phyloP scores from a whole-genome alignment of 2,888 invertebrate genomes.

The Clepsis dumicolana region DNA sequence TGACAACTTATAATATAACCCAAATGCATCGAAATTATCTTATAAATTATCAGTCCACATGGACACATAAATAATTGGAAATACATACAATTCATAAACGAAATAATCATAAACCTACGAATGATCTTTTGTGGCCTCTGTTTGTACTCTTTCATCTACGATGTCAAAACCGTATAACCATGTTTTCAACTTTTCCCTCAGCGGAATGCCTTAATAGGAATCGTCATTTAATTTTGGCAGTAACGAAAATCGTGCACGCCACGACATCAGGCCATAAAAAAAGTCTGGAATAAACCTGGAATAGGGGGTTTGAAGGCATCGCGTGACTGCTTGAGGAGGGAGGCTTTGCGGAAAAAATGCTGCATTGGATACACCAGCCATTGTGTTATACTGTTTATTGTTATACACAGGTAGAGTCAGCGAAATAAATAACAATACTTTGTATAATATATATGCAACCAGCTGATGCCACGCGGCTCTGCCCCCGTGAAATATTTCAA shows the following conservation, averaged over 20 bases:
- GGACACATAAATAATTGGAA: too few species aligned
- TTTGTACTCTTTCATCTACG: background rate
- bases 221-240: background rate
- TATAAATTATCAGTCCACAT: too few species aligned
- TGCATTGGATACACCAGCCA: background rate
- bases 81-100: too few species aligned
- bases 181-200: background rate
- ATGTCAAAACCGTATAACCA: too few species aligned
- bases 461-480: too few species aligned
- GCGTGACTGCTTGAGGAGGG: conserved; percentile 21
- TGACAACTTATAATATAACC: too few species aligned
- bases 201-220: background rate
- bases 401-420: background rate
- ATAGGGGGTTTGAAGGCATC: conserved; percentile 16
- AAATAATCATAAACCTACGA: too few species aligned
- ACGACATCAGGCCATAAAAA: conserved; percentile 14
- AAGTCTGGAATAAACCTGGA: background rate
- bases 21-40: too few species aligned
- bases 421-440: too few species aligned
- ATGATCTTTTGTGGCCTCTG: too few species aligned
- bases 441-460: background rate
- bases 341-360: conserved; percentile 17
- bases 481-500: too few species aligned
- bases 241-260: background rate
- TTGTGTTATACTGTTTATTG: background rate